Evolutionary conservation across 2,888 invertebrate genomes (phyloP), one percentile per base, ranked within the genome.

Genomic region (Agrochola lychnidis): DNA sequence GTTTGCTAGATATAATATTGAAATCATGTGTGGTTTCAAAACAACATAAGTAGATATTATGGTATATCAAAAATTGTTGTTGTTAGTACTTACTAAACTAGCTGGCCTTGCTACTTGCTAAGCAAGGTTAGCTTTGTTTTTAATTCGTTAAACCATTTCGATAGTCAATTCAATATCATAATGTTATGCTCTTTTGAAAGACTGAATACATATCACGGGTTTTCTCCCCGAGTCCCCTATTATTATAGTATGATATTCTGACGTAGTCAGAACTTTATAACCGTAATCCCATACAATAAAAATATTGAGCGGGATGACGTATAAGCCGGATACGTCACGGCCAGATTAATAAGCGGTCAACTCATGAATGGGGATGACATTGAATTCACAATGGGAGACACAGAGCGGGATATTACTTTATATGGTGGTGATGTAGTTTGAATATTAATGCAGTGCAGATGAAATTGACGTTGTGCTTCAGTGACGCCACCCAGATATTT

Each of bases 321-420:
- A 61, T 57, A 78, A 14, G 40, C 64, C 57, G 67, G 61, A 73
- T 77, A 88, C 87, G 86, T 87, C 79, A 88, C 81, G 70, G 53
- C 25, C 80, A 76, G 69, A 71, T 74, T 74, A 83, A 85, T 79
- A 78, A 71, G 56, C 79, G 66, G 72, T 69, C 73, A 78, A 76
- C 69, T 82, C 75, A 82, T 85, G 80, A 83, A 88, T 89, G 85
- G 76, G 79, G 73, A 78, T 88, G 83, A 84, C 88, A 88, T 86
- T 89, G 89, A 83, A 82, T 82, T 82, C 61, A 73, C 42, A 74
- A 67, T 66, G 69, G 68, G 77, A 70, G 73, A 71, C 40, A 62
- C 53, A 25, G 63, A 64, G 56, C 36, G 68, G 76, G 64, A 79
- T 84, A 87, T 87, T 86, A 80, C 84, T 84, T 76, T 87, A 74